Evolutionary conservation across 2,113 vertebrate genomes (phyloP).

Genomic region (Pseudois nayaur): DNA sequence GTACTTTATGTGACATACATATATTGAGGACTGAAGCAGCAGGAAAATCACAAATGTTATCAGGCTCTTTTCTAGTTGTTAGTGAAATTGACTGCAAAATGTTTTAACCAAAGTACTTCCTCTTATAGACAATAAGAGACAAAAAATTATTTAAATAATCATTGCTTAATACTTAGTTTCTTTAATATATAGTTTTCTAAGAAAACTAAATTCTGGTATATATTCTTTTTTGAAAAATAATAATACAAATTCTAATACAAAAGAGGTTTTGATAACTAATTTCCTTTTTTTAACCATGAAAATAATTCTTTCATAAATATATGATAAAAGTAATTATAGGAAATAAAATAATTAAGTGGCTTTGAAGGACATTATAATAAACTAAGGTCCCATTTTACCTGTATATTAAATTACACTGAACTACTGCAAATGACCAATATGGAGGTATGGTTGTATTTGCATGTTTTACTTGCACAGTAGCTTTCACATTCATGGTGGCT

Average conservation of each 20-base stretch:
- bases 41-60: not conserved
- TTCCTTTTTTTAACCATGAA: not conserved
- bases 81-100: not conserved
- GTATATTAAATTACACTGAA: not conserved
- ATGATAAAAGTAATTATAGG: not conserved
- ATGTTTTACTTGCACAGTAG: not conserved
- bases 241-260: not conserved
- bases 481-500: not conserved
- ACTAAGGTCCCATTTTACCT: not conserved
- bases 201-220: not conserved
- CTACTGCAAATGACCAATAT: not conserved
- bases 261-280: not conserved
- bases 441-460: not conserved
- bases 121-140: not conserved
- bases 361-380: not conserved
- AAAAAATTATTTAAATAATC: not conserved
- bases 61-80: not conserved
- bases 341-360: not conserved
- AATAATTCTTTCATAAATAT: not conserved
- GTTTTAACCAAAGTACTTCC: not conserved
- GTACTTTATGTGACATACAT: not conserved
- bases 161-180: not conserved
- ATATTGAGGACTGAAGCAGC: not conserved
- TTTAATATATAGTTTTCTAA: not conserved
- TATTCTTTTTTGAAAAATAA: not conserved